A percentile compares a stretch with the other conserved stretches of the same genome.
These are phyloP conservation scores for Pteropus rufus DNA, from an alignment of 2,797 vertebrate species.

Conservation along the genomic window DNA sequence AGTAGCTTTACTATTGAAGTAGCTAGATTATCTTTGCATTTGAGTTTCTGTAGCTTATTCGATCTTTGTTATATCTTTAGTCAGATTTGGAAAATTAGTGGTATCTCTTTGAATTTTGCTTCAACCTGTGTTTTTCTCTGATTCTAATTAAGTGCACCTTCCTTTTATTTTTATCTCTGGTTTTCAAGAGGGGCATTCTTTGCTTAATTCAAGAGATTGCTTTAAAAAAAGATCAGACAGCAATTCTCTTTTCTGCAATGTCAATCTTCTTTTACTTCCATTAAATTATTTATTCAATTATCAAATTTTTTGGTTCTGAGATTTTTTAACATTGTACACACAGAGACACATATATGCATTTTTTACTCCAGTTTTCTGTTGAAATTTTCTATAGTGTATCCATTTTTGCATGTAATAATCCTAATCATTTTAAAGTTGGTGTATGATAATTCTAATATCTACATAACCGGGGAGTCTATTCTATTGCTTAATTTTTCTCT, in stretches of 20 bases:
- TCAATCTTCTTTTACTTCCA: not conserved
- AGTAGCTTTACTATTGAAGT: not conserved
- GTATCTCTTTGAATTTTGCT: not conserved
- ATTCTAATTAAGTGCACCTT: not conserved
- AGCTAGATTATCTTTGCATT: not conserved
- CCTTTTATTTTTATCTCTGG: not conserved
- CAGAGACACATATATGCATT: not conserved
- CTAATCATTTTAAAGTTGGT: not conserved
- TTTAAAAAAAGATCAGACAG: not conserved
- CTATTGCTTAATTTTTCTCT: not conserved
- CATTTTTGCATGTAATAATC: not conserved
- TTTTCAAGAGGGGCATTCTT: not conserved
- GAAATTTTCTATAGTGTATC: not conserved
- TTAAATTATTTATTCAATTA: not conserved
- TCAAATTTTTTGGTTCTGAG: not conserved
- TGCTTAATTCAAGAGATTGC: not conserved
- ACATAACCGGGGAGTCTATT: not conserved
- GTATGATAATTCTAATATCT: not conserved
- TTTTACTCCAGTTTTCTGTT: not conserved
- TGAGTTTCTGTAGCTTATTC: not conserved
- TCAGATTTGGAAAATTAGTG: not conserved
- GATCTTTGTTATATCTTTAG: not conserved
- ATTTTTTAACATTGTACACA: not conserved
- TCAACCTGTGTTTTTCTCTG: not conserved
- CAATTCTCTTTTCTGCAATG: not conserved